These are phyloP conservation scores for Drosophila persimilis DNA, from an alignment of 1,140 invertebrate species.

Conservation along the genomic window DNA sequence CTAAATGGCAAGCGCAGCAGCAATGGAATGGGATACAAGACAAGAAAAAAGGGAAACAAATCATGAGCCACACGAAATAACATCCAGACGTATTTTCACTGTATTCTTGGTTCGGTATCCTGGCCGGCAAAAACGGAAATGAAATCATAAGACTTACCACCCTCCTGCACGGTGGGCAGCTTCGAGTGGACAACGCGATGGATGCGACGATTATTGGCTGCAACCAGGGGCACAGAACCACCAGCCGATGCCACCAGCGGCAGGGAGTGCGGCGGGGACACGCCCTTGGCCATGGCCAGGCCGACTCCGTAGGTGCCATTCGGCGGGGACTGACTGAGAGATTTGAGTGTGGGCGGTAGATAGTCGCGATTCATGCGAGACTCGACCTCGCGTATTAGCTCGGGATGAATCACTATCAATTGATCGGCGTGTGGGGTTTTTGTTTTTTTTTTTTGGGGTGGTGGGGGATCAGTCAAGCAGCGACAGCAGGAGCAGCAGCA, in stretches of 20 bases:
- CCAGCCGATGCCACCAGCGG: slow-evolving; percentile 45
- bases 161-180: slow-evolving; percentile 85
- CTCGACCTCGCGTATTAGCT: slow-evolving; percentile 93
- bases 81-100: not conserved
- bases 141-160: slow-evolving; percentile 83
- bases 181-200: slow-evolving; percentile 75
- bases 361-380: slow-evolving; percentile 93
- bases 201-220: slow-evolving; percentile 67
- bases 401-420: slow-evolving; percentile 89
- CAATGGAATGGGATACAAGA: not conserved
- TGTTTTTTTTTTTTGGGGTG: too few relatives aligned
- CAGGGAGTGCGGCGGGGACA: slow-evolving; percentile 50
- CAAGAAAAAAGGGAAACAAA: slow-evolving; percentile 10
- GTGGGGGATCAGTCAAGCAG: slow-evolving; percentile 13
- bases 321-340: slow-evolving; percentile 75
- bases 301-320: slow-evolving; percentile 52
- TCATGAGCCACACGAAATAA: slow-evolving; percentile 6
- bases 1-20: slow-evolving; percentile 43
- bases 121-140: not conserved
- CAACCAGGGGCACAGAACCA: slow-evolving; percentile 39
- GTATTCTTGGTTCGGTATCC: too few relatives aligned
- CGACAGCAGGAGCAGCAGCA: slow-evolving; percentile 28
- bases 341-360: slow-evolving; percentile 86
- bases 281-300: slow-evolving; percentile 31
- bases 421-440: slow-evolving; percentile 26